Base-by-base conservation (phyloP, 2,797 vertebrate species). In the Pseudochromis fuscus region DNA sequence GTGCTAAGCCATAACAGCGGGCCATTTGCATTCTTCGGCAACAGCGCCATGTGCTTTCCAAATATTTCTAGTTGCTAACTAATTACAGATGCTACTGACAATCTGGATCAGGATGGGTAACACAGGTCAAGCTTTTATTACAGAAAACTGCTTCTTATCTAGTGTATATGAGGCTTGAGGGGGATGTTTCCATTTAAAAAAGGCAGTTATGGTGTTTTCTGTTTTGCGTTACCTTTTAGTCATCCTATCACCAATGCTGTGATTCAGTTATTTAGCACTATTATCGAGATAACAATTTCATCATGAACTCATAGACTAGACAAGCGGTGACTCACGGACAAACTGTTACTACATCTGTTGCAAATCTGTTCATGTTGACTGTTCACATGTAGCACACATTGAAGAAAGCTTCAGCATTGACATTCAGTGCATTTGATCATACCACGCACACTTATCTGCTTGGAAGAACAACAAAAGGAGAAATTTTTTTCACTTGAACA, bases 271-370 rank as follows among this genome's bases (percentile, higher is more conserved):
- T 72, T 74, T 75, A 64, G 57, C 84, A 73, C 75, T 75, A 82
- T 31, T 61, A n/a, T 45, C 67, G 48, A 61, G 33, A 75, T 49
- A 79, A 57, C 59, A 81, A 67, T 82, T 65, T 75, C 44, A 60
- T 72, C 56, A 45, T 81, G 68, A 27, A 60, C 50, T 66, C 76
- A 72, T n/a, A 60, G 49, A 76, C 40, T 2, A 75, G 62, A 76
- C 72, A 42, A 74, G 72, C 40, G 71, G 61, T 88, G 87, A 87
- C 69, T 90, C 85, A 90, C 62, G 27, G 60, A 71, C 85, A 86
- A 79, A 83, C 84, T 88, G 87, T 79, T 84, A 70, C 67, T 67
- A 81, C 84, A 90, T 81, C 87, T 91, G 85, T 78, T 71, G 73
- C 24, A 78, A 89, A 89, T 86, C 85, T 89, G 88, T 80, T 71